These are phyloP conservation scores for Marmota flaviventris DNA, from an alignment of 2,113 vertebrate species.

Conservation along the genomic window DNA sequence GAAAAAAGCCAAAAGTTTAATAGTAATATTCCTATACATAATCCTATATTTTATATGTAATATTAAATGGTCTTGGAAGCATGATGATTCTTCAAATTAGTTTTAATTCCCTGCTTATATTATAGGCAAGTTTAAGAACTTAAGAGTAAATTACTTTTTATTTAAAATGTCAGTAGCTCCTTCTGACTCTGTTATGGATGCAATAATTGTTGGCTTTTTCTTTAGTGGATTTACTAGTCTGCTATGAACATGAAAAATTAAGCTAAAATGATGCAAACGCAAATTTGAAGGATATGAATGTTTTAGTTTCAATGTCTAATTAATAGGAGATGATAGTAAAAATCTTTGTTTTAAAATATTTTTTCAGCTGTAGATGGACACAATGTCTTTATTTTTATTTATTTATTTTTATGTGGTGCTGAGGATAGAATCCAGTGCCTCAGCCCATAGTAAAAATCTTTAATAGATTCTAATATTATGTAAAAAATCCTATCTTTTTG, in stretches of 20 bases:
- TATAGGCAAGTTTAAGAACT: not conserved
- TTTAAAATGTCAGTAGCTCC: constrained; percentile 29
- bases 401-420: too few species aligned
- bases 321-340: not conserved
- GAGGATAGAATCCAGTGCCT: too few species aligned
- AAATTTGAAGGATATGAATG: constrained; percentile 21
- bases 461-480: constrained; percentile 49
- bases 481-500: constrained; percentile 29
- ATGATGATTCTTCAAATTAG: constrained; percentile 16
- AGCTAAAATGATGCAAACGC: constrained; percentile 56
- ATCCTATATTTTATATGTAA: not conserved
- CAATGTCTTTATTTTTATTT: too few species aligned
- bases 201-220: constrained; percentile 18
- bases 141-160: constrained; percentile 32
- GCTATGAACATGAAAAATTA: constrained; percentile 50
- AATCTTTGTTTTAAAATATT: not conserved
- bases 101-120: constrained; percentile 14
- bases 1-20: constrained; percentile 5
- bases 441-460: not conserved
- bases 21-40: not conserved
- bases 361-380: too few species aligned
- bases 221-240: constrained; percentile 13
- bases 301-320: constrained; percentile 38
- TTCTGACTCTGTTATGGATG: not conserved
- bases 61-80: not conserved